Conservation (phyloP, 2,113 vertebrate genomes). For the Toxostoma redivivum region DNA sequence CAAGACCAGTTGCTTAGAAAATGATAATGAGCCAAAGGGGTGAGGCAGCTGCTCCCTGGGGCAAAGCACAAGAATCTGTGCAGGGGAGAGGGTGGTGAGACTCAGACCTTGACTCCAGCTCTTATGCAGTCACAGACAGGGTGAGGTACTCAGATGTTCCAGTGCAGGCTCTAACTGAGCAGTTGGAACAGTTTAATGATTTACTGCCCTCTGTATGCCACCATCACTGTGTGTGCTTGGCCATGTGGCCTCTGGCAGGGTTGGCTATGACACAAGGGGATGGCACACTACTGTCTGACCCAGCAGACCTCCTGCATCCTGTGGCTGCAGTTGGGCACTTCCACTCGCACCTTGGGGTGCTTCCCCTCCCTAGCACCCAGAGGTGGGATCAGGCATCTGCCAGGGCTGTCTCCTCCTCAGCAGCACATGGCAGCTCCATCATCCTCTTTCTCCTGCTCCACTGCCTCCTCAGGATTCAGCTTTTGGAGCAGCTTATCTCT, state of each 20-base stretch:
- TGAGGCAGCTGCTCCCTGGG: neutral
- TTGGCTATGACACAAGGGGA: neutral
- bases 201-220: neutral
- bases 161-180: neutral
- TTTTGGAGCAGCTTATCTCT: neutral
- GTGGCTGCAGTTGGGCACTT: rapidly evolving
- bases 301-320: neutral
- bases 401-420: neutral
- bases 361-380: neutral
- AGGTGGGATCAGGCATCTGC: neutral
- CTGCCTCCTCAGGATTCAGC: neutral
- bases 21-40: neutral
- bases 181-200: neutral
- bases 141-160: neutral
- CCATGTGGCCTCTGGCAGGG: neutral
- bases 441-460: neutral
- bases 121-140: rapidly evolving
- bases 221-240: rapidly evolving
- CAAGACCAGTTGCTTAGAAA: neutral
- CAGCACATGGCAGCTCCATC: rapidly evolving
- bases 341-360: rapidly evolving
- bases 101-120: neutral
- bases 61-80: neutral
- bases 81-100: neutral
- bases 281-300: rapidly evolving